These are phyloP conservation scores for Calvadosia cruxmelitensis DNA, from an alignment of 30 jellyfish, hydroid and myxozoan species.

Conservation along the genomic window DNA sequence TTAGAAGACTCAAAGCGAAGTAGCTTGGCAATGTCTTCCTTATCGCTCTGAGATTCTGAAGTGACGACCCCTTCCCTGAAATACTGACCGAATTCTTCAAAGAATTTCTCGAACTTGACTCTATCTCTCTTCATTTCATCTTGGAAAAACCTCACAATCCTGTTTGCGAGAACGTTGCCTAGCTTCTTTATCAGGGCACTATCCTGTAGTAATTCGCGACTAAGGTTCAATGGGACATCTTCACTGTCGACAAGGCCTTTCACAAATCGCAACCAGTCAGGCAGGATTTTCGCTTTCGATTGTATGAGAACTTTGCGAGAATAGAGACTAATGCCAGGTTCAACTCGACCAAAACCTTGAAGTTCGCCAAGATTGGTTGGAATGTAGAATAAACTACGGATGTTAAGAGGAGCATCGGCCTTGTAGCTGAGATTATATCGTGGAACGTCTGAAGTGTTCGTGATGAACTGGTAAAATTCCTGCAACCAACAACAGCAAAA, in stretches of 20 bases:
- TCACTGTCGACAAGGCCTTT: constrained; percentile 97
- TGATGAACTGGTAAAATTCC: constrained; percentile 87
- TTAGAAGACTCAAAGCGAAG: constrained; percentile 74
- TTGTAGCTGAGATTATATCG: constrained; percentile 77
- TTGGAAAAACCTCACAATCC: constrained; percentile 47
- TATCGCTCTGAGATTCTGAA: constrained; percentile 52
- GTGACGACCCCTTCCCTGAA: constrained; percentile 91
- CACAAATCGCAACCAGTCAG: constrained; percentile 85
- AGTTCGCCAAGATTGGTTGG: constrained; percentile 83
- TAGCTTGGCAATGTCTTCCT: constrained; percentile 77
- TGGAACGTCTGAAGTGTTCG: constrained; percentile 92
- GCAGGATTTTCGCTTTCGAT: constrained; percentile 83
- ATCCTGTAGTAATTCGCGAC: constrained; percentile 93
- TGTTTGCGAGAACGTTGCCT: constrained; percentile 46
- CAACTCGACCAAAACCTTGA: constrained; percentile 86
- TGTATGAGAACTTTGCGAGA: constrained; percentile 81
- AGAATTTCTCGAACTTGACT: constrained; percentile 76
- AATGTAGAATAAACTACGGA: constrained; percentile 72
- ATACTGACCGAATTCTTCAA: constrained; percentile 79
- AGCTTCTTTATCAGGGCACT: constrained; percentile 74
- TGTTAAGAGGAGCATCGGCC: constrained; percentile 93
- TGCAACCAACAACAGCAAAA: constrained; percentile 8
- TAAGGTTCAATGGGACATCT: constrained; percentile 84
- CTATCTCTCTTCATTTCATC: constrained; percentile 76
- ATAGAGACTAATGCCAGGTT: constrained; percentile 75